These are phyloP conservation scores for Zhuqinia jingwanae DNA, from an alignment of 2,888 invertebrate species.

Conservation along the genomic window DNA sequence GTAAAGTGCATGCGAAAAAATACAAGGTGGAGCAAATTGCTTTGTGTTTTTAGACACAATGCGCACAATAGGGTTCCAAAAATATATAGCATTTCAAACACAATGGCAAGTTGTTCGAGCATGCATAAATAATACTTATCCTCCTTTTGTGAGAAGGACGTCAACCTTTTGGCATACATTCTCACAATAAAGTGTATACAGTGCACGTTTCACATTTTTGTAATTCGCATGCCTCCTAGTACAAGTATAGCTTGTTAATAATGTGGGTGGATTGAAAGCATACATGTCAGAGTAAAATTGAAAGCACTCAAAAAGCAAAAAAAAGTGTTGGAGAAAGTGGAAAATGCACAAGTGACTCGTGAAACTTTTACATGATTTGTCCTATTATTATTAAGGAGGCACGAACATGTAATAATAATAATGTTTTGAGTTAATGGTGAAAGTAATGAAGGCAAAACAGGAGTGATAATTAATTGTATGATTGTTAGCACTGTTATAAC, in stretches of 20 bases:
- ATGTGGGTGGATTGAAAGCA: neutral
- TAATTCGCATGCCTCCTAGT: neutral
- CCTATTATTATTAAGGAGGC: neutral
- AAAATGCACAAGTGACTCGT: neutral
- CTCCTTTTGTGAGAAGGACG: conserved; percentile 40
- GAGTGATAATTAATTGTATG: too few species aligned
- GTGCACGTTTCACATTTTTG: neutral
- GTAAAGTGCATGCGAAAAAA: neutral
- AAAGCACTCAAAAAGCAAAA: neutral
- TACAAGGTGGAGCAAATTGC: neutral
- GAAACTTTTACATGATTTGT: neutral
- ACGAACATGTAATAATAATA: neutral
- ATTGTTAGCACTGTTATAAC: too few species aligned
- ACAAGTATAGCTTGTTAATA: too few species aligned
- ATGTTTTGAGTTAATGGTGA: neutral
- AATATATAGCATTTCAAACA: neutral
- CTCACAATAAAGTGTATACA: neutral
- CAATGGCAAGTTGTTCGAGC: neutral
- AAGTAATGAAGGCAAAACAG: neutral
- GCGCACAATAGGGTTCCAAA: conserved; percentile 1
- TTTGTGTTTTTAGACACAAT: too few species aligned
- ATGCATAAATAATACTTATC: neutral
- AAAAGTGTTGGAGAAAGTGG: neutral
- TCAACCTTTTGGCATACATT: conserved; percentile 65
- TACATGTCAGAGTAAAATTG: neutral